Evolutionary conservation across 2,113 vertebrate genomes (phyloP).

Genomic region (Acanthisitta chloris): DNA sequence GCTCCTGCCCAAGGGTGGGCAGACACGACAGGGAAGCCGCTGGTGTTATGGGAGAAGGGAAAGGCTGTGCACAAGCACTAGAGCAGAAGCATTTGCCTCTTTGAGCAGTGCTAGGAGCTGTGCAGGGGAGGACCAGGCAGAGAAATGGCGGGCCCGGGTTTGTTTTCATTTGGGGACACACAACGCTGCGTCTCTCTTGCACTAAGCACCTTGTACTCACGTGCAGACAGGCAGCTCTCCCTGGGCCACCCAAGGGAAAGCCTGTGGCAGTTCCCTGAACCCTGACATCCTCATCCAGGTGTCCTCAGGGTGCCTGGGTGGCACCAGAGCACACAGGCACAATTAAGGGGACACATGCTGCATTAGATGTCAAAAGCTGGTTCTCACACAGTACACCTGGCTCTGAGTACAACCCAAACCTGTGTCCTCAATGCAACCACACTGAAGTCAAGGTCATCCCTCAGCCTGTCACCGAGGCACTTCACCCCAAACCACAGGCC

Average conservation of each 20-base stretch:
- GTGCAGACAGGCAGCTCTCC: neutral
- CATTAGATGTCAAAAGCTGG: neutral
- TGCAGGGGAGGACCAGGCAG: neutral
- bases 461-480: neutral
- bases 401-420: neutral
- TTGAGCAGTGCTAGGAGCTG: neutral
- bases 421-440: fast-evolving
- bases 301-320: fast-evolving
- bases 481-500: neutral
- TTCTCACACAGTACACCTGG: neutral
- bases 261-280: neutral
- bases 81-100: fast-evolving
- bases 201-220: neutral
- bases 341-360: neutral
- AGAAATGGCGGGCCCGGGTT: neutral
- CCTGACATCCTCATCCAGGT: neutral
- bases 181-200: neutral
- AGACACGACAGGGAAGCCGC: fast-evolving
- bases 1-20: fast-evolving
- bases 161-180: neutral
- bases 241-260: neutral
- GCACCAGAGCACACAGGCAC: neutral
- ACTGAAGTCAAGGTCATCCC: constrained; percentile 25
- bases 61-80: neutral
- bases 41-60: neutral